Evolutionary conservation across 2,888 invertebrate species (phyloP).

Genomic region (Eupithecia centaureata): DNA sequence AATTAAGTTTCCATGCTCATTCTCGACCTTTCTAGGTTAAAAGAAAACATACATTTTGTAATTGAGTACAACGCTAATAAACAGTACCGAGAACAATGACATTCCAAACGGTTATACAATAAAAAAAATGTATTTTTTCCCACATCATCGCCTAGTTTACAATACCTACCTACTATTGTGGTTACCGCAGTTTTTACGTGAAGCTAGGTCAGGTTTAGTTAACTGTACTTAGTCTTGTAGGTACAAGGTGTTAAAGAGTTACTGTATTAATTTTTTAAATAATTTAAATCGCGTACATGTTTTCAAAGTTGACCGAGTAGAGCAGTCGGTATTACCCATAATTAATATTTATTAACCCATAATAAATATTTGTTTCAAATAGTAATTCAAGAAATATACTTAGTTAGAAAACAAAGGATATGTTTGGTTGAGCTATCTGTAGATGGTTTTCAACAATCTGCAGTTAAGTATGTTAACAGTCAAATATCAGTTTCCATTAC

Average conservation of each 20-base stretch:
- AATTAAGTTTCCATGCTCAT: constrained; percentile 2
- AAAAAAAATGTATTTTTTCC: constrained; percentile 23
- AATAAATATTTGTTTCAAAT: no score
- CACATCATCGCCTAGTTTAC: constrained; percentile 22
- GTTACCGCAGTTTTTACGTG: constrained; percentile 23
- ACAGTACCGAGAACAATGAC: constrained; percentile 22
- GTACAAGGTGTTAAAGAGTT: background rate
- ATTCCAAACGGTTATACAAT: constrained; percentile 29
- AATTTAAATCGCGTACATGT: background rate
- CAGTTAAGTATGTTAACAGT: no score
- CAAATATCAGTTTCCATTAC: no score
- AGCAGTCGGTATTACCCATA: no score
- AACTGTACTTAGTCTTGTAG: constrained; percentile 21
- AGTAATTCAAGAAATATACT: no score
- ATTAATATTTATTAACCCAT: no score
- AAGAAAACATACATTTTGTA: constrained; percentile 11
- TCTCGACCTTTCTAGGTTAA: constrained; percentile 10
- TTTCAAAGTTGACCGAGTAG: no score
- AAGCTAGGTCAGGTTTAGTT: constrained; percentile 33
- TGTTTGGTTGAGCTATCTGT: no score
- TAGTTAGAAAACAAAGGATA: no score
- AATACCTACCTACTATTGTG: background rate
- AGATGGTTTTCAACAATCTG: no score
- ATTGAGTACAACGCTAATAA: constrained; percentile 10
- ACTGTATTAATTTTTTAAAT: background rate